Base-by-base conservation (phyloP, 1,140 invertebrate species). In the Drosophila orosa region DNA sequence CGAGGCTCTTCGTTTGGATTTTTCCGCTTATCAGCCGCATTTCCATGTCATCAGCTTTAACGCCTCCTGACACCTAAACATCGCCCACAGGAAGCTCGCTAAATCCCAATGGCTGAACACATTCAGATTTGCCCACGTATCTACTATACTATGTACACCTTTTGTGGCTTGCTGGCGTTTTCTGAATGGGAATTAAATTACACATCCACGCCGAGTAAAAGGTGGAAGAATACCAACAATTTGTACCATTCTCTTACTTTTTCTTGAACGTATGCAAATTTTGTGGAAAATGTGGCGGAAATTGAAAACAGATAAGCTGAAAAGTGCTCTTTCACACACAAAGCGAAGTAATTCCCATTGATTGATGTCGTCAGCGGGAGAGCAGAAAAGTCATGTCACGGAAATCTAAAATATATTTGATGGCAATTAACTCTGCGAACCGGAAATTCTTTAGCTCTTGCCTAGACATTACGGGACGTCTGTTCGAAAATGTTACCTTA, bases 11-110 rank as follows among this genome's bases (percentile, higher is more conserved):
- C 10, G 5, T 2, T 19, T 1, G 1, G 17, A 10, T 13, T 24
- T 68, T 45, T 40, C n/a, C 33, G 33, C 27, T 71, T 71, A 71
- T 71, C 65, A 17, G 9, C 50, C 25, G 31, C 40, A 31, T 35
- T 74, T 74, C 71, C 72, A 74, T 57, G 71, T 74, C 72, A 74
- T 65, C 59, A 52, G 45, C 35, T 74, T 74, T 65, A 74, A 74
- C 31, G 71, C 42, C 37, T 31, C 22, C 19, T 27, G 65, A 19
- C 67, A 58, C 40, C 50, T 39, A n/a, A 13, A n/a, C 50, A 47
- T 57, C 31, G 50, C 29, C 35, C 27, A 22, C 63, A 22, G 31
- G 57, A 3, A 48, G 57, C 42, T 17, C 17, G 19, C 58, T 22
- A 66, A 68, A 44, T 13, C 44, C 27, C 24, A 27, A 9, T 52